Base-by-base conservation (phyloP, 2,888 invertebrate species). In the Drosophila prolongata region DNA sequence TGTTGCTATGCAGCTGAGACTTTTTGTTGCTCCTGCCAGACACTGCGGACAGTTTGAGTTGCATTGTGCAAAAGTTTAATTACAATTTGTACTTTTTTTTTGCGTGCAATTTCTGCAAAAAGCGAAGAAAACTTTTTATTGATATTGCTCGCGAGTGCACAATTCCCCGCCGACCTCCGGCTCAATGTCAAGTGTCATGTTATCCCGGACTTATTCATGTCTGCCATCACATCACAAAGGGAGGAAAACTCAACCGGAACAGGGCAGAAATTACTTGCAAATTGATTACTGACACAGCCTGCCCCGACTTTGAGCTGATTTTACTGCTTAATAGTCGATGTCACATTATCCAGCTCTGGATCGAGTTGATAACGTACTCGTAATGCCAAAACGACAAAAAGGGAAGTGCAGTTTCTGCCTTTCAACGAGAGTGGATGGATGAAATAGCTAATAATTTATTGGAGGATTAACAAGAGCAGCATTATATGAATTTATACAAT, bases 101-200 rank as follows among this genome's bases (percentile, higher is more conserved):
- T 46, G 24, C 68, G 64, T 61, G 86, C 79, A 54, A 69, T 79
- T 85, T 77, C 75, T 54, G 70, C 65, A 71, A 72, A 58, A 80
- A 83, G 78, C 72, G 66, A 72, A 56, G 68, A 62, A 78, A 82
- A 82, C 86, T 88, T 83, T 83, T 88, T 88, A 83, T 83, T 83
- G 82, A 88, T 88, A 88, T 88, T 88, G 84, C 80, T 67, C 53
- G 66, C 75, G 80, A 73, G 70, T 59, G 61, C 64, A 14, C 37
- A 30, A 37, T 38, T 27, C 38, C 68, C 47, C 57, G 1, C 54
- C 70, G 50, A 49, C 44, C 57, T 44, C 43, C 69, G 57, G 57
- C 67, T 57, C 76, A 83, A 80, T 83, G 89, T 89, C 89, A 89
- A 80, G 87, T 78, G 89, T 76, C 84, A 87, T 84, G 85, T 89